Evolutionary conservation across 2,888 invertebrate species (phyloP).

Genomic region (Lamellibrachia columna): DNA sequence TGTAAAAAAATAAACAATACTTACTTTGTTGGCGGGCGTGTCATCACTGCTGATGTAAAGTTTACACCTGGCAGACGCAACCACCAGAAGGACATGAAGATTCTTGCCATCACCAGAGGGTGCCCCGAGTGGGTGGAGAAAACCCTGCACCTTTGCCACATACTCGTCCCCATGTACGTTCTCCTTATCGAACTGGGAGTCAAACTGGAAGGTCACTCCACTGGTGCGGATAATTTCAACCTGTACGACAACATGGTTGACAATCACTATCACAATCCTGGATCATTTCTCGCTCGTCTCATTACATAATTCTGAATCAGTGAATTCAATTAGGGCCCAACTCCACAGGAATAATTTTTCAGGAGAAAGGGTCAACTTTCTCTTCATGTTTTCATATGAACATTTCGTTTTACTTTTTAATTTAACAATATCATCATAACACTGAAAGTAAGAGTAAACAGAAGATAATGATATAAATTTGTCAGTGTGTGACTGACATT

Average conservation of each 20-base stretch:
- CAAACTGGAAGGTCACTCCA: conserved; percentile 78
- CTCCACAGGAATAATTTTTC: neutral
- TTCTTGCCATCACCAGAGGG: conserved; percentile 36
- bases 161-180: conserved; percentile 34
- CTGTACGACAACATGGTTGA: conserved; percentile 48
- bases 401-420: too few relatives aligned
- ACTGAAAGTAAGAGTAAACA: too few relatives aligned
- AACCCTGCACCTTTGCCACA: conserved; percentile 72
- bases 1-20: neutral
- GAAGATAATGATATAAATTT: too few relatives aligned
- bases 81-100: conserved; percentile 43
- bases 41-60: conserved; percentile 50
- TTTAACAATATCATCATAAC: too few relatives aligned
- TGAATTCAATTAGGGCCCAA: too few relatives aligned
- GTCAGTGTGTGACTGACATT: too few relatives aligned
- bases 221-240: conserved; percentile 86
- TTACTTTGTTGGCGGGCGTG: conserved; percentile 22
- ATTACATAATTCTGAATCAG: neutral
- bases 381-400: too few relatives aligned
- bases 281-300: neutral
- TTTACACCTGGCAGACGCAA: conserved; percentile 38
- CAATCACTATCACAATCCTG: neutral
- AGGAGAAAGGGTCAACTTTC: too few relatives aligned
- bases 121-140: conserved; percentile 77
- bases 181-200: conserved; percentile 70